Evolutionary conservation across 2,888 invertebrate genomes (phyloP).

Genomic region (Cecidostiba fungosa): DNA sequence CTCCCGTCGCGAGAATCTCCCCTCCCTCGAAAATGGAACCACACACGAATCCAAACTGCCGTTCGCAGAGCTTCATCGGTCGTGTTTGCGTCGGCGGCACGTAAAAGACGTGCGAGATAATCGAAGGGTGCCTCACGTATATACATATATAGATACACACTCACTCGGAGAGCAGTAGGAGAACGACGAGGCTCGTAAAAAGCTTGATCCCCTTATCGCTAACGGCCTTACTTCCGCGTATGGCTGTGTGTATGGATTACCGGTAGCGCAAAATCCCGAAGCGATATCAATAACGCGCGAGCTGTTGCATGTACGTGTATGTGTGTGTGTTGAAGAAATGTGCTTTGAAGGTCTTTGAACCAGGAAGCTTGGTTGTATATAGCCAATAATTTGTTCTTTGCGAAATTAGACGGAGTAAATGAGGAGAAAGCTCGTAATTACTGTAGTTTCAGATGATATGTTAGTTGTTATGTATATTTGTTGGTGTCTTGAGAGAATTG

Average conservation of each 20-base stretch:
- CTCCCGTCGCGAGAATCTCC: not conserved
- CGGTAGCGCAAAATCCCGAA: conserved; percentile 70
- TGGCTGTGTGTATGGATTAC: conserved; percentile 74
- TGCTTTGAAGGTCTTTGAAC: not conserved
- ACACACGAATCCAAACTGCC: conserved; percentile 2
- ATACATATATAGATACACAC: not conserved
- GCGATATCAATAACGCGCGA: conserved; percentile 74
- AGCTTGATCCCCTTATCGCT: conserved; percentile 77
- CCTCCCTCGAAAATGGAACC: not conserved
- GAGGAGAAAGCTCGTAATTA: not conserved
- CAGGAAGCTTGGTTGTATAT: not conserved
- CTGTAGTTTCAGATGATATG: too few relatives aligned
- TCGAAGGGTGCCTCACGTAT: not conserved
- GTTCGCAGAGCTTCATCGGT: conserved; percentile 29
- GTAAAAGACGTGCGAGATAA: conserved; percentile 16
- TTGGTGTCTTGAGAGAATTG: too few relatives aligned
- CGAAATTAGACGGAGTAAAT: conserved; percentile 2
- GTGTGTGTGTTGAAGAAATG: not conserved
- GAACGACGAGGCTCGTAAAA: conserved; percentile 72
- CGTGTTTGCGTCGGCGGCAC: conserved; percentile 27
- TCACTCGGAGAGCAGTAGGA: conserved; percentile 53
- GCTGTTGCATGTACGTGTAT: not conserved
- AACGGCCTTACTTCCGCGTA: conserved; percentile 72
- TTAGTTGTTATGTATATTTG: too few relatives aligned
- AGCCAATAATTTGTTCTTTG: conserved; percentile 35